Conservation (phyloP, 2,797 vertebrate genomes). For the Malurus splendens region DNA sequence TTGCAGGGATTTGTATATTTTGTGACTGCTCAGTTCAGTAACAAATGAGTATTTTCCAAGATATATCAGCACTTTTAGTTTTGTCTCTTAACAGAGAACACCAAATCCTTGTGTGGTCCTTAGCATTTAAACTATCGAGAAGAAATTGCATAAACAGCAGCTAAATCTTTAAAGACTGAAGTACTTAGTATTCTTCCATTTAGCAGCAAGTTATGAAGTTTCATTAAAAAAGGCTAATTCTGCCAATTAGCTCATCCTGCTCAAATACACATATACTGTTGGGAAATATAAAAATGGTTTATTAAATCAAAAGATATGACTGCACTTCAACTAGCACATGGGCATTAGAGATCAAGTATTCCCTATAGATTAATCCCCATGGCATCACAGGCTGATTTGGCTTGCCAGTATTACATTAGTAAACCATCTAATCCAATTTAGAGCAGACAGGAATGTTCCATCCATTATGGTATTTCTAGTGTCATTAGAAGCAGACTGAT, state of each 20-base stretch:
- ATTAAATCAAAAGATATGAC: slow-evolving; percentile 67
- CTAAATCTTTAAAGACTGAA: not conserved
- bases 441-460: slow-evolving; percentile 62
- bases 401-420: slow-evolving; percentile 66
- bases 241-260: slow-evolving; percentile 57
- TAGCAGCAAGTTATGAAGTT: slow-evolving; percentile 35
- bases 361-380: slow-evolving; percentile 61
- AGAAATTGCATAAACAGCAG: not conserved
- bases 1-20: not conserved
- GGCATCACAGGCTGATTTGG: slow-evolving; percentile 63
- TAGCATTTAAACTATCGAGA: not conserved
- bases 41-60: not conserved
- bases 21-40: not conserved
- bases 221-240: slow-evolving; percentile 52
- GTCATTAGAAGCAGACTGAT: slow-evolving; percentile 69
- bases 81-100: not conserved
- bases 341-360: slow-evolving; percentile 59
- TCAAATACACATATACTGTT: slow-evolving; percentile 12
- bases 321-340: slow-evolving; percentile 33
- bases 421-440: slow-evolving; percentile 72
- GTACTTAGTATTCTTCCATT: slow-evolving; percentile 28
- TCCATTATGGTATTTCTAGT: slow-evolving; percentile 61
- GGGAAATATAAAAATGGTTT: slow-evolving; percentile 59
- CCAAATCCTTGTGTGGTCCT: not conserved
- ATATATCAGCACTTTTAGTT: not conserved